These are phyloP conservation scores for Heteronetta atricapilla DNA, from an alignment of 2,113 vertebrate genomes.

Conservation along the genomic window DNA sequence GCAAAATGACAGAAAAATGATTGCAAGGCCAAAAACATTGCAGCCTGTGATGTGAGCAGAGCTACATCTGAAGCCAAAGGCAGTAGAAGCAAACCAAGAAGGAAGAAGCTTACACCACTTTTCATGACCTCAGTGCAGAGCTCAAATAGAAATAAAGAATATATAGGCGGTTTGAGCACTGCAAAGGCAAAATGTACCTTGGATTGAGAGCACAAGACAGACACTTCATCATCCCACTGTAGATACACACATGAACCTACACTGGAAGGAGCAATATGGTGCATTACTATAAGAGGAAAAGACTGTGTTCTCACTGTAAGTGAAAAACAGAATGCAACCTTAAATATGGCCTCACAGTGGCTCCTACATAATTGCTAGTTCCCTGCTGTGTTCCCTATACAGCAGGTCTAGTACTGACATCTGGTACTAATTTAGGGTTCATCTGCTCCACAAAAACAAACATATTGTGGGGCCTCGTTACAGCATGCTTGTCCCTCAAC, in stretches of 20 bases:
- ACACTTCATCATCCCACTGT: neutral
- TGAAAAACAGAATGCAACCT: conserved; percentile 47
- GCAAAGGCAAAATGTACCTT: neutral
- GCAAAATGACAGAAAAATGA: conserved; percentile 64
- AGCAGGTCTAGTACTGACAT: conserved; percentile 61
- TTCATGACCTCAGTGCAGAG: neutral
- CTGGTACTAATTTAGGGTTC: conserved; percentile 70
- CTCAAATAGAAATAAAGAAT: neutral
- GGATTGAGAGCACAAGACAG: neutral
- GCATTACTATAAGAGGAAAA: conserved; percentile 10
- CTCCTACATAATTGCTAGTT: conserved; percentile 64
- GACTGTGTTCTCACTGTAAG: conserved; percentile 5
- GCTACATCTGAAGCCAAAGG: conserved; percentile 47
- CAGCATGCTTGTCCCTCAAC: conserved; percentile 57
- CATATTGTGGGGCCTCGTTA: conserved; percentile 59
- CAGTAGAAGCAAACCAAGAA: conserved; percentile 43
- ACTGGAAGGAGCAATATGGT: neutral
- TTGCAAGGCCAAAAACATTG: conserved; percentile 51
- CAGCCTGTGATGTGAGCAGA: conserved; percentile 60
- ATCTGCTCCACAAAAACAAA: conserved; percentile 69
- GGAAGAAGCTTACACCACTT: neutral
- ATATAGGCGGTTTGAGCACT: neutral
- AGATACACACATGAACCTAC: neutral
- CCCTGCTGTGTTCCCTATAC: conserved; percentile 59
- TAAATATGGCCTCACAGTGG: conserved; percentile 66